Percentiles rank a stretch among this genome's conserved stretches.
Evolutionary conservation across 2,888 invertebrate genomes (phyloP).

Genomic region (Coenonympha glycerion): DNA sequence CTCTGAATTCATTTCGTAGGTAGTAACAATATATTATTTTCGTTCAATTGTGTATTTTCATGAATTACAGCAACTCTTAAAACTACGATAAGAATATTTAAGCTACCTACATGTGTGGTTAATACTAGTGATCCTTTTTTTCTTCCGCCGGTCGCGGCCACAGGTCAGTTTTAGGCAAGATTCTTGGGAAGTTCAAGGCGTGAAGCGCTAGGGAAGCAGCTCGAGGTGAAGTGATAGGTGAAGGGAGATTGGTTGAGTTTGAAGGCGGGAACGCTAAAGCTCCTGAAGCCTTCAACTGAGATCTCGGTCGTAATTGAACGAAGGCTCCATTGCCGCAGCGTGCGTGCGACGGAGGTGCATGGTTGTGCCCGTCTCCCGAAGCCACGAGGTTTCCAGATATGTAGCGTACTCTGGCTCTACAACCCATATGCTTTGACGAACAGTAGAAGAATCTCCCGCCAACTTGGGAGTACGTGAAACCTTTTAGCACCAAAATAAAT

Average conservation of each 20-base stretch:
- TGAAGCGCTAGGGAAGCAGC: conserved; percentile 56
- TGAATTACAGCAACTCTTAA: conserved; percentile 4
- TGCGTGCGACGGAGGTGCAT: conserved; percentile 66
- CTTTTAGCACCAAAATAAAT: conserved; percentile 64
- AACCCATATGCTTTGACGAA: conserved; percentile 70
- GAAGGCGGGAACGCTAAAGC: conserved; percentile 31
- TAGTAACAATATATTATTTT: too few relatives aligned
- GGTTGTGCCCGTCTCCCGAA: conserved; percentile 63
- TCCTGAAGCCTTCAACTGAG: too few relatives aligned
- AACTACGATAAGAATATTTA: conserved; percentile 14
- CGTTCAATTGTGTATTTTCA: too few relatives aligned
- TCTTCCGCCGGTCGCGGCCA: conserved; percentile 56
- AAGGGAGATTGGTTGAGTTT: conserved; percentile 42
- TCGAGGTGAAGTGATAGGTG: conserved; percentile 48
- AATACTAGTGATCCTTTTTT: conserved; percentile 46
- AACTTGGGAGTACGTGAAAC: conserved; percentile 69
- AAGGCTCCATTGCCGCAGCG: conserved; percentile 70
- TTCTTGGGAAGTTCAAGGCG: conserved; percentile 58
- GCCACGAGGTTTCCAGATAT: conserved; percentile 58
- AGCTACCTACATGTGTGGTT: conserved; percentile 14
- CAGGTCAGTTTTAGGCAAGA: conserved; percentile 63
- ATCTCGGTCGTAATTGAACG: conserved; percentile 61
- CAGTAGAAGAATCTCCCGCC: conserved; percentile 72
- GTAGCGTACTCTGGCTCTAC: conserved; percentile 60
- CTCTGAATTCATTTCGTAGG: too few relatives aligned